Evolutionary conservation across 2,888 invertebrate species (phyloP).

Genomic region (Empis livida): DNA sequence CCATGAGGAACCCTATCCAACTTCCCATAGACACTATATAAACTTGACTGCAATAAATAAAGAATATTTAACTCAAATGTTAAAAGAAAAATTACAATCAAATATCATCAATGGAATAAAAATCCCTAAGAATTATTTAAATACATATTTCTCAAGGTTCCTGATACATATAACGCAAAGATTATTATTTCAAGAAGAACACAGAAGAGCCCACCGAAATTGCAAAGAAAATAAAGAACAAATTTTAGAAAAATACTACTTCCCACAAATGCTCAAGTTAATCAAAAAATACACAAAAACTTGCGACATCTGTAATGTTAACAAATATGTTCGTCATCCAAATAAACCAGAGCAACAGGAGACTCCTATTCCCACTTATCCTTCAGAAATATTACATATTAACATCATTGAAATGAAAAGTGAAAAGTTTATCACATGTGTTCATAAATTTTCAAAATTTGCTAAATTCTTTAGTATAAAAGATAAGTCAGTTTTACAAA

Average conservation of each 20-base stretch:
- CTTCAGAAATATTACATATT: constrained; percentile 10
- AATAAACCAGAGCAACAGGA: constrained; percentile 8
- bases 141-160: constrained; percentile 1
- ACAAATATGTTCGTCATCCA: constrained; percentile 12
- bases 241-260: constrained; percentile 5
- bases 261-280: neutral
- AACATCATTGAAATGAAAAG: constrained; percentile 1
- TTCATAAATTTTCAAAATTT: neutral
- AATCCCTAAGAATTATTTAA: constrained; percentile 7
- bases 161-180: constrained; percentile 3
- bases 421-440: neutral
- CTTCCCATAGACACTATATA: neutral
- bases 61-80: neutral
- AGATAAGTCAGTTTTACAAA: too few relatives aligned
- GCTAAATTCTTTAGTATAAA: neutral
- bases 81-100: constrained; percentile 1
- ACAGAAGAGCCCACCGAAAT: constrained; percentile 7
- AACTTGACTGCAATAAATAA: neutral
- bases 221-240: constrained; percentile 6
- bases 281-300: neutral
- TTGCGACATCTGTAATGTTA: constrained; percentile 10
- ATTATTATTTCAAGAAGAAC: constrained; percentile 3
- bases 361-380: constrained; percentile 10
- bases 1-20: constrained; percentile 9
- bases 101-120: constrained; percentile 5